Evolutionary conservation across 2,888 invertebrate genomes (phyloP), one percentile per base, ranked within the genome.

Genomic region (Ommatoiulus sabulosus): DNA sequence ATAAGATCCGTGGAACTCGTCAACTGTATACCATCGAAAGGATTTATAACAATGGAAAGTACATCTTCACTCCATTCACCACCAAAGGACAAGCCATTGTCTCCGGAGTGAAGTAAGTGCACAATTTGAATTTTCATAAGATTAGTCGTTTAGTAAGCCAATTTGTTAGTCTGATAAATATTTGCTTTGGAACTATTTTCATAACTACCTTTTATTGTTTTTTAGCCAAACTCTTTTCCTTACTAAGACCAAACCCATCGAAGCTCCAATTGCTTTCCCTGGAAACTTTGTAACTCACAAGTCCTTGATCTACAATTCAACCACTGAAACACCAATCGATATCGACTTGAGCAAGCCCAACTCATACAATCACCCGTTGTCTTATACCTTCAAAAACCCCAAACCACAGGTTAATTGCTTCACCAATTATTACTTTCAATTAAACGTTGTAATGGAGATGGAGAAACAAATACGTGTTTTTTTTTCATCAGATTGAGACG

Each of bases 41-140:
- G 52, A 90, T 90, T 57, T 46, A 84, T 44, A 87, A 48, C 87
- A 88, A 0, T 24, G 89, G 89, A 44, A 24, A 44, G 12, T 88
- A 87, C 80, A 44, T 48, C n/a, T 89, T 89, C 85, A 90, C 89
- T 63, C 90, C 90, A 12, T 89, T 89, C 89, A 87, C 87, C 88
- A 88, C 88, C 44, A 87, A 88, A 44, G 86, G 88, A 20, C 44
- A 89, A 57, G 87, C 90, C 43, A 88, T 89, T 43, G 12, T 88
- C 8, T 88, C 89, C 48, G 88, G 88, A 43, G 87, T 88, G 0
- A 90, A 90, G 90, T 90, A 89, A 89, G 87, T 35, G 44, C 35
- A 7, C 20, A 72, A 72, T 20, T 35, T 88, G 80, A 0, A 20
- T 43, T 44, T 80, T 44, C 15, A 86, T 85, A 35, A 85, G 17